These are phyloP conservation scores for Castor canadensis DNA, from an alignment of 2,113 vertebrate genomes.

Conservation along the genomic window DNA sequence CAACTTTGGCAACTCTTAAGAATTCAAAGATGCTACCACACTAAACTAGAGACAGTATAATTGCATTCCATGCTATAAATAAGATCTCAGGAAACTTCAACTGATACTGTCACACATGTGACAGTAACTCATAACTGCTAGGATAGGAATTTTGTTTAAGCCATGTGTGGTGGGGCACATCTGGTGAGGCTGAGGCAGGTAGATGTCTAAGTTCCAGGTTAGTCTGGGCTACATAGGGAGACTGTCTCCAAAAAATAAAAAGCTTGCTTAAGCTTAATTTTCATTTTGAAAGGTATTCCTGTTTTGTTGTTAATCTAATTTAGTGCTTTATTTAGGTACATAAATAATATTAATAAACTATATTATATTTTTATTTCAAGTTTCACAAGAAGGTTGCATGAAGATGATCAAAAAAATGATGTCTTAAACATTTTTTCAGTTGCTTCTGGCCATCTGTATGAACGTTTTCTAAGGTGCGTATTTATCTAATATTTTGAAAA, in stretches of 20 bases:
- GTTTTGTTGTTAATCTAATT: background rate
- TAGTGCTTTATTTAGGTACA: background rate
- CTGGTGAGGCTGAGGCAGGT: too few relatives aligned
- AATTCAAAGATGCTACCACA: background rate
- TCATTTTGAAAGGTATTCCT: background rate
- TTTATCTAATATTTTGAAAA: constrained; percentile 39
- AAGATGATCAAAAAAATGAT: constrained; percentile 85
- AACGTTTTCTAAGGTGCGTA: constrained; percentile 95
- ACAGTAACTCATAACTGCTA: background rate
- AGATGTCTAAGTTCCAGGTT: too few relatives aligned
- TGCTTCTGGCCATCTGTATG: constrained; percentile 97
- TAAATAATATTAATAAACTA: background rate
- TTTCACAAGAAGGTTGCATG: constrained; percentile 86
- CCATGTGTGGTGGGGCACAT: too few relatives aligned
- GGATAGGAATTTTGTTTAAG: background rate
- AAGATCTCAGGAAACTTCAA: background rate
- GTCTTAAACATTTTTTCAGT: constrained; percentile 97
- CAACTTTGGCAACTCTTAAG: background rate
- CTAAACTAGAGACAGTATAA: background rate
- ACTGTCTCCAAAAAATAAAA: background rate
- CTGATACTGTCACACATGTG: background rate
- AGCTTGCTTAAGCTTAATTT: background rate
- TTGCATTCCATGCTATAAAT: background rate
- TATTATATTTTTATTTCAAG: constrained; percentile 81
- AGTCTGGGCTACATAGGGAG: too few relatives aligned